Percentiles rank a stretch among this genome's conserved stretches.
Evolutionary conservation across 2,797 vertebrate genomes (phyloP).

Genomic region (Anableps anableps): DNA sequence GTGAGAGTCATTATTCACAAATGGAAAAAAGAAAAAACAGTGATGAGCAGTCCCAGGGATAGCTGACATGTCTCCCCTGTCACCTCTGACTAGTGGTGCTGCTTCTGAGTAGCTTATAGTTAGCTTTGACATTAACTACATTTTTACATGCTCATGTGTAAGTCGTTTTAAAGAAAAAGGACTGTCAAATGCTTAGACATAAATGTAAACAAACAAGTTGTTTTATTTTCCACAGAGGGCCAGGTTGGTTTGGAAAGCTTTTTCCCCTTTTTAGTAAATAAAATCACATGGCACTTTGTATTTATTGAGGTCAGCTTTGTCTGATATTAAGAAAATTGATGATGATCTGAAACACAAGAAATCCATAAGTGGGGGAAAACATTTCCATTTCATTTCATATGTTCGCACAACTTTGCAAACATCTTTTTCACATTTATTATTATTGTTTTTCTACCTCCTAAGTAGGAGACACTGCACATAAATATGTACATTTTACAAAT

Average conservation of each 20-base stretch:
- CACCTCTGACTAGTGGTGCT: not conserved
- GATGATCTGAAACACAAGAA: not conserved
- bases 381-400: not conserved
- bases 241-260: not conserved
- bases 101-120: not conserved
- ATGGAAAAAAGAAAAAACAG: not conserved
- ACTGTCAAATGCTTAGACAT: not conserved
- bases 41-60: not conserved
- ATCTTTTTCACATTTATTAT: not conserved
- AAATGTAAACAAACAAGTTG: not conserved
- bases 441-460: not conserved
- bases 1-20: not conserved
- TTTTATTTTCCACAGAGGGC: not conserved
- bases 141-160: not conserved
- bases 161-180: not conserved
- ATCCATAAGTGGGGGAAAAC: not conserved
- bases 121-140: not conserved
- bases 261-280: not conserved
- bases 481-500: not conserved
- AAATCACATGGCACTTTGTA: not conserved
- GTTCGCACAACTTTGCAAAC: not conserved
- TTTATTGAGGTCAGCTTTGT: not conserved
- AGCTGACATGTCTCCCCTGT: not conserved
- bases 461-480: not conserved
- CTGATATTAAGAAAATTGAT: not conserved